These are phyloP conservation scores for Lutraria lutraria DNA, from an alignment of 2,888 invertebrate species.

Conservation along the genomic window DNA sequence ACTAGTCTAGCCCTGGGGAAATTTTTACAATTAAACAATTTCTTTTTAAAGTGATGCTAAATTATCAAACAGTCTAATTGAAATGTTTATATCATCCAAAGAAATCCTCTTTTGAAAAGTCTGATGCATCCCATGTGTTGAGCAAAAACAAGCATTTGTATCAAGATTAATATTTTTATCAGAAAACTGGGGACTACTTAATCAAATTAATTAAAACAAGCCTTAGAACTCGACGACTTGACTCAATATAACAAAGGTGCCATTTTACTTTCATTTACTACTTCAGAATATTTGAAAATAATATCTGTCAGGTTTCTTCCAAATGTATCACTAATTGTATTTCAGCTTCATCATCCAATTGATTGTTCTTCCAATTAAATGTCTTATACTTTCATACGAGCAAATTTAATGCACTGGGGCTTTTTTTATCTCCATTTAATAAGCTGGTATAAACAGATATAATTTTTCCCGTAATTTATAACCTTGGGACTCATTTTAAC, in stretches of 20 bases:
- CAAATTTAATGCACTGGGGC: background rate
- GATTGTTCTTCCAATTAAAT: too few relatives aligned
- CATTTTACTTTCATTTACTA: too few relatives aligned
- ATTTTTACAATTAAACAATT: constrained; percentile 28
- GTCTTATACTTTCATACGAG: too few relatives aligned
- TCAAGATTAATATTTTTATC: background rate
- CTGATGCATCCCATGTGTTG: background rate
- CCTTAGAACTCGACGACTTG: background rate
- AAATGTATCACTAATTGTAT: too few relatives aligned
- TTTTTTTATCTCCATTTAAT: constrained; percentile 17
- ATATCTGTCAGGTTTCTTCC: too few relatives aligned
- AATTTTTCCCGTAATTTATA: constrained; percentile 1
- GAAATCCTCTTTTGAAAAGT: background rate
- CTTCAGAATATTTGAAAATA: too few relatives aligned
- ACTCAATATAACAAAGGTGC: background rate
- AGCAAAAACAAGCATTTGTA: background rate
- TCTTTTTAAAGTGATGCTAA: constrained; percentile 19
- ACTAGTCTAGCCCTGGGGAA: background rate
- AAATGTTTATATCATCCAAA: background rate
- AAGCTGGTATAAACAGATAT: background rate
- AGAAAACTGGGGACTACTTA: background rate
- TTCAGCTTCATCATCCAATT: too few relatives aligned
- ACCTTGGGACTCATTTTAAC: constrained; percentile 8
- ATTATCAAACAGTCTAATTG: constrained; percentile 18
- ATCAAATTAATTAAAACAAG: background rate